A percentile compares a stretch with the other conserved stretches of the same genome.
These are phyloP conservation scores for Zeugodacus cucurbitae DNA, from an alignment of 1,140 invertebrate genomes.

Conservation along the genomic window DNA sequence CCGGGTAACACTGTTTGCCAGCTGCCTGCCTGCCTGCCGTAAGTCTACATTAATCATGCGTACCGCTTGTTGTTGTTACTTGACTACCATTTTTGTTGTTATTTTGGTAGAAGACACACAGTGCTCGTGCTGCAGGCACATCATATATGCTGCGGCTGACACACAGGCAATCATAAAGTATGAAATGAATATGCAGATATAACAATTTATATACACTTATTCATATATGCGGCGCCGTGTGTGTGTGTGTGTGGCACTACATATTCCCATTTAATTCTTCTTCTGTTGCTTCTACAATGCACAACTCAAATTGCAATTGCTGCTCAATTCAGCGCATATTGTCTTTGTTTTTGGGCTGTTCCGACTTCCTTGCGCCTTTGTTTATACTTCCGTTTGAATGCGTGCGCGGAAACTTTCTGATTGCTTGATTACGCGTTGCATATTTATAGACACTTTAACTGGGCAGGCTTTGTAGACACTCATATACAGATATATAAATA, in stretches of 20 bases:
- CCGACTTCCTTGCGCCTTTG: background rate
- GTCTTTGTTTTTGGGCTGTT: background rate
- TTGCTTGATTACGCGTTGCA: slow-evolving; percentile 24
- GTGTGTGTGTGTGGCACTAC: background rate
- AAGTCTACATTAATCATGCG: slow-evolving; percentile 14
- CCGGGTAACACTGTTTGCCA: background rate
- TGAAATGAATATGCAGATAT: background rate
- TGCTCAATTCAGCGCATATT: slow-evolving; percentile 16
- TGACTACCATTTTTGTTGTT: background rate
- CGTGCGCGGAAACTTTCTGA: slow-evolving; percentile 14
- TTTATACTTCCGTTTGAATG: slow-evolving; percentile 6
- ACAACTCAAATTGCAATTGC: background rate
- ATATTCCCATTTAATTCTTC: slow-evolving; percentile 10
- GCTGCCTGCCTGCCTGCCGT: background rate
- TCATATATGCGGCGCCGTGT: background rate
- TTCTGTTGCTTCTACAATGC: background rate
- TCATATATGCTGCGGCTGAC: slow-evolving; percentile 7
- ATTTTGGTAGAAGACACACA: background rate
- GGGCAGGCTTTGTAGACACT: background rate
- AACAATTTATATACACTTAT: slow-evolving; percentile 12
- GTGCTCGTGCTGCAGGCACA: background rate
- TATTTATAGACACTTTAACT: slow-evolving; percentile 20
- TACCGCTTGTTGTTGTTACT: background rate
- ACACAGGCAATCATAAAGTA: background rate
- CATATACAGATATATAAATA: background rate